Conservation (phyloP, 2,888 invertebrate genomes). For the Cerceris ruficornis region DNA sequence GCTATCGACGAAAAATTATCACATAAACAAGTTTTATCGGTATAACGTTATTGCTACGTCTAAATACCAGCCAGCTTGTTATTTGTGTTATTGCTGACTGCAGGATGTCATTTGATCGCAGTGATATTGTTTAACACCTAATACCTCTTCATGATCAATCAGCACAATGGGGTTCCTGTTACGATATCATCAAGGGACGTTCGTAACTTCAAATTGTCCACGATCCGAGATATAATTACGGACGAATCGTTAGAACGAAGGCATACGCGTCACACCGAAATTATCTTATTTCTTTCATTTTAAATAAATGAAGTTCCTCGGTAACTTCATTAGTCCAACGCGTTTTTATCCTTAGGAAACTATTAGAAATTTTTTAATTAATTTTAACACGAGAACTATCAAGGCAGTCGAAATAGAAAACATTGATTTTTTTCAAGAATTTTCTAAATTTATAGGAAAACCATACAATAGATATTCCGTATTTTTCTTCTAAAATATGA, state of each 20-base stretch:
- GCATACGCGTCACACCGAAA: too few relatives aligned
- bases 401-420: too few relatives aligned
- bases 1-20: neutral
- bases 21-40: neutral
- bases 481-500: too few relatives aligned
- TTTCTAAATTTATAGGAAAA: too few relatives aligned
- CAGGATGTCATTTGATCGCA: slow-evolving; percentile 42
- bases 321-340: too few relatives aligned
- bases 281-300: too few relatives aligned
- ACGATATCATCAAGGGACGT: slow-evolving; percentile 20
- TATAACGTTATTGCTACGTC: neutral
- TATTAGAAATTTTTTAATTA: too few relatives aligned
- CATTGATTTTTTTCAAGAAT: too few relatives aligned
- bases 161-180: slow-evolving; percentile 42
- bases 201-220: slow-evolving; percentile 3
- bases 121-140: slow-evolving; percentile 39
- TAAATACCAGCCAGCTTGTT: neutral
- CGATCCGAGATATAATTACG: neutral
- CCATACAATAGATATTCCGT: too few relatives aligned
- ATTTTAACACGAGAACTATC: too few relatives aligned
- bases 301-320: too few relatives aligned
- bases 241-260: neutral
- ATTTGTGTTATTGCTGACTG: slow-evolving; percentile 10
- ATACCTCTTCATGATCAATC: slow-evolving; percentile 33
- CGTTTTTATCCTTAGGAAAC: too few relatives aligned